Base-by-base conservation (phyloP, 2,113 vertebrate species). In the Hippoglossus stenolepis region DNA sequence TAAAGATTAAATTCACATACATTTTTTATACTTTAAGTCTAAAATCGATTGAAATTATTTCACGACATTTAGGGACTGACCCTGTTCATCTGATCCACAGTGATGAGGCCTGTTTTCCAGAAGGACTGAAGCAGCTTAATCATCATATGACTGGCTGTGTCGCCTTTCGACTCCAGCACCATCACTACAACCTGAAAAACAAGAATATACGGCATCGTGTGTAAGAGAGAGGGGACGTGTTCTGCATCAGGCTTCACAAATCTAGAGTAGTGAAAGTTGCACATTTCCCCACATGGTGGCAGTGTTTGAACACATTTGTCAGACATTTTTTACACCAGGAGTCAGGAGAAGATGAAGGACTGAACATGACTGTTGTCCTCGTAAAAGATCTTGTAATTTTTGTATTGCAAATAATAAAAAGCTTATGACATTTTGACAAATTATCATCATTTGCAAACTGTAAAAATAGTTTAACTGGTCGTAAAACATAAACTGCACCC, bases 11-110 rank as follows among this genome's bases (percentile, higher is more conserved):
- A 45, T 45, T 13, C 43, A 13, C 43, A 45, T 14, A 4, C 2
- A 14, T 3, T 1, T 31, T 31, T 31, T 13, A 1, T 45, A 45
- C 9, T 9, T 38, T 9, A 38, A 38, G 35, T 38, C 8, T 38
- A 38, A 38, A 38, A 38, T 38, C 17, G 23, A 11, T 12, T 56
- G 9, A 56, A 12, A 23, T 23, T 3, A 56, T 21, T 21, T 21
- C 7, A 6, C 9, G 3, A 14, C 21, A 54, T 26, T 9, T 1
- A 59, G 6, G 15, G 45, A 73, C 91, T 62, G 67, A 96, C 96
- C 91, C 96, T 90, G 90, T 96, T 96, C 96, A 97, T 96, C 91
- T 97, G 96, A 91, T 96, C 96, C 89, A 96, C 90, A 8, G 96
- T 97, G 86, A 97, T 94, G 66, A 96, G 93, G n/a, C 95, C 96